Evolutionary conservation across 1,140 invertebrate genomes (phyloP), one percentile per base, ranked within the genome.

Genomic region (Drosophila insularis): DNA sequence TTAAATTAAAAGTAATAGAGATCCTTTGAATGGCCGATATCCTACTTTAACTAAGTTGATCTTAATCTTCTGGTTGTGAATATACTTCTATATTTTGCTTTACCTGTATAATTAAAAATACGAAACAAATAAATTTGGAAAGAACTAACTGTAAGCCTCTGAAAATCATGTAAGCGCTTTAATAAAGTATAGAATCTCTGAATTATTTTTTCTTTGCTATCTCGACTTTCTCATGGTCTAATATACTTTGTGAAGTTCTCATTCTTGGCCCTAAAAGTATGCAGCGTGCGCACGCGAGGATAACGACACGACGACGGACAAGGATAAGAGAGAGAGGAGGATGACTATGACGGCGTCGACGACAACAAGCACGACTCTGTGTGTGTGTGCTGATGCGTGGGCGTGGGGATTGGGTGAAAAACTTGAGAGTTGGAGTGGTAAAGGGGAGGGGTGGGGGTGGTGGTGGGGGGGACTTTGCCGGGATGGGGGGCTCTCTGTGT

Each of bases 281-380:
- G 79, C 78, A 86, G 81, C 74, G 82, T 86, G 82, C 85, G 84
- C 85, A 66, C 75, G 80, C 74, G 85, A 89, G 85, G 84, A 89
- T 89, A 89, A 89, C 84, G 84, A 87, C 85, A 89, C 84, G 76
- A 72, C 56, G 8, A 50, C 27, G 17, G 3, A 11, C 43, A 50
- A 50, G 43, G 43, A 50, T 50, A 27, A 27, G 27, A 27, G 27
- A 27, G 43, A 50, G 43, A 50, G 43, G 43, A 21, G 43, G 17
- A 21, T 17, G 17, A 50, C 17, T 50, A 50, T 50, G 43, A 35
- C 31, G 73, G 68, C 56, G 75, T 65, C 64, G 66, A 73, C 71
- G 66, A 68, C 71, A 74, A 63, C 50, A 74, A 76, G 72, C 59
- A 54, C 65, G 59, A 59, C 59, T 37, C 46, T 54, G 61, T 59